phyloP scores from a whole-genome alignment of 2,113 vertebrate genomes.

The Talpa occidentalis region DNA sequence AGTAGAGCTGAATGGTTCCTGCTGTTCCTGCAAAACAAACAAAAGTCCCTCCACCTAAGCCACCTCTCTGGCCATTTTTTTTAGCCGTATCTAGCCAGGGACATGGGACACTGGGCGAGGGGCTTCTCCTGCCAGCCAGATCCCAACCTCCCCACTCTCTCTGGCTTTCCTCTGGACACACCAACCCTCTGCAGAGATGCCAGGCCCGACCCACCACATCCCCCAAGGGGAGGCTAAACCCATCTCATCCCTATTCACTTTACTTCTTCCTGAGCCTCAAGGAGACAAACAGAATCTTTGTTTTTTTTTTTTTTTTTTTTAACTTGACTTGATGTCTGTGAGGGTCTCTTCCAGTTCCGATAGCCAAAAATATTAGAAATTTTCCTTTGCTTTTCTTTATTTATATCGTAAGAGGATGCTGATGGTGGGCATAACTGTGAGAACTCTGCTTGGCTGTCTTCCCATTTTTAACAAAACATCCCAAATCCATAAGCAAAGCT shows the following conservation, averaged over 20 bases:
- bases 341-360: neutral
- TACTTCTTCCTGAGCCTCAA: neutral
- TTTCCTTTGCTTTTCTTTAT: neutral
- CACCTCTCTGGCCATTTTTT: slow-evolving; percentile 60
- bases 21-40: slow-evolving; percentile 76
- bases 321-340: neutral
- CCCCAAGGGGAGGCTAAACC: slow-evolving; percentile 2
- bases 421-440: neutral
- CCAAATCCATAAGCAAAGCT: neutral
- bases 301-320: neutral
- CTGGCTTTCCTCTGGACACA: neutral
- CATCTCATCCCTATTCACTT: neutral
- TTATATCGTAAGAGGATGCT: neutral
- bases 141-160: neutral
- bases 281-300: neutral
- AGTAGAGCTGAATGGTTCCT: slow-evolving; percentile 79
- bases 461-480: neutral
- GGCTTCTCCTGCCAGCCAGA: neutral
- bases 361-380: neutral
- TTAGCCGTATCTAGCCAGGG: slow-evolving; percentile 74
- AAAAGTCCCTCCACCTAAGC: slow-evolving; percentile 64
- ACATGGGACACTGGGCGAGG: slow-evolving; percentile 7
- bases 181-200: neutral
- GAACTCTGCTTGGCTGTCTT: neutral
- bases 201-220: neutral